These are phyloP conservation scores for Xanthorhoe designata DNA, from an alignment of 2,888 invertebrate species.

Conservation along the genomic window DNA sequence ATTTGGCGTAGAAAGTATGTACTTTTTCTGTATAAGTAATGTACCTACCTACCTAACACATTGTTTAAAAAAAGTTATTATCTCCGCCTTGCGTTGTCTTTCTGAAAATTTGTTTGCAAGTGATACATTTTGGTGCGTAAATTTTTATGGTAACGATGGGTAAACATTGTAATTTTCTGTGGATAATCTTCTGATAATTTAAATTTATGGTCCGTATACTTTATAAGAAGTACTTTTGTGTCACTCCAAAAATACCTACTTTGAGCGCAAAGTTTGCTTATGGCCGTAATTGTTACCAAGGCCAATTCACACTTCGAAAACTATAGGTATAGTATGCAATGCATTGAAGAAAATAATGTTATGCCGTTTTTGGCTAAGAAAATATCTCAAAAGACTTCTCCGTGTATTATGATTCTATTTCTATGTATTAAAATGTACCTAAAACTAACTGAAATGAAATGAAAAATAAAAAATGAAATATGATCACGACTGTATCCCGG, in stretches of 20 bases:
- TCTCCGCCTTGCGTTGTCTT: background rate
- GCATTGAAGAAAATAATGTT: background rate
- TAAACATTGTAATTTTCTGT: slow-evolving; percentile 25
- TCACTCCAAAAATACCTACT: background rate
- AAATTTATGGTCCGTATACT: background rate
- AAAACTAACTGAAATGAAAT: no score
- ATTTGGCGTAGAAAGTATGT: slow-evolving; percentile 93
- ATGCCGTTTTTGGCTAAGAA: no score
- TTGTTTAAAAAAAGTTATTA: background rate
- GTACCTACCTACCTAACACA: no score
- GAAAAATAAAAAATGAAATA: no score
- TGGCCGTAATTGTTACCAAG: slow-evolving; percentile 2
- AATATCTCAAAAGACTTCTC: no score
- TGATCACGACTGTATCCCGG: no score
- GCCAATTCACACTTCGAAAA: slow-evolving; percentile 5
- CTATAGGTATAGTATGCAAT: slow-evolving; percentile 1
- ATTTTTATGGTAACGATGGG: background rate
- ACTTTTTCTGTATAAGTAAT: background rate
- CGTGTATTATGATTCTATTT: no score
- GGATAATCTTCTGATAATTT: slow-evolving; percentile 21
- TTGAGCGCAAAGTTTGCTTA: background rate
- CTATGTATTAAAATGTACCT: no score
- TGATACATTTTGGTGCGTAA: slow-evolving; percentile 5
- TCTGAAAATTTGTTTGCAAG: background rate
- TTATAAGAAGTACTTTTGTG: background rate